A percentile compares a stretch with the other conserved stretches of the same genome.
Evolutionary conservation across 2,113 vertebrate genomes (phyloP).

Genomic region (Ornithorhynchus anatinus): DNA sequence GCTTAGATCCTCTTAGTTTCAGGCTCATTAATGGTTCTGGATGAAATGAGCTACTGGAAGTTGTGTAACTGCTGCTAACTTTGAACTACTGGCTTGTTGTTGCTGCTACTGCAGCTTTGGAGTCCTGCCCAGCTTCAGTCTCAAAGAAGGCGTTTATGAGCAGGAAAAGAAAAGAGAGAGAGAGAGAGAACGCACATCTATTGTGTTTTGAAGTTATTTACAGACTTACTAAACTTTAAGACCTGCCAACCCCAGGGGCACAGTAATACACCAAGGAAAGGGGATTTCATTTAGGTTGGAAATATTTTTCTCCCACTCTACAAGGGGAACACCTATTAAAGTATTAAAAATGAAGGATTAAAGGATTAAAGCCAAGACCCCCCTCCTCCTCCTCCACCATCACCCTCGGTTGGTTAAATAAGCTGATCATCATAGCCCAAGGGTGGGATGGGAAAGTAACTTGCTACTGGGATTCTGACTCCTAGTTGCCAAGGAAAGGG

Average conservation of each 20-base stretch:
- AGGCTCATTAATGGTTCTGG: constrained; percentile 63
- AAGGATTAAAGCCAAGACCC: background rate
- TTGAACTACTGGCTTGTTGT: constrained; percentile 71
- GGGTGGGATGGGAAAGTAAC: background rate
- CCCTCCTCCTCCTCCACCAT: background rate
- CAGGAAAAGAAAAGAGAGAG: constrained; percentile 42
- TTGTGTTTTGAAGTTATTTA: constrained; percentile 63
- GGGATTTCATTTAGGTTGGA: constrained; percentile 36
- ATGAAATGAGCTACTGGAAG: constrained; percentile 69
- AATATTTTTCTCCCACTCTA: constrained; percentile 11
- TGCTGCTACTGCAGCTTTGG: constrained; percentile 74
- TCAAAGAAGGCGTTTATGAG: constrained; percentile 67
- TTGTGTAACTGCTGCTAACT: constrained; percentile 78
- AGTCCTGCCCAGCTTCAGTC: constrained; percentile 73
- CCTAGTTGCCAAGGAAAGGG: too few relatives aligned
- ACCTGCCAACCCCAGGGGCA: constrained; percentile 45
- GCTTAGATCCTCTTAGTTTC: constrained; percentile 30
- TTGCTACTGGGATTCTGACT: background rate
- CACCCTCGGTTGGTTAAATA: background rate
- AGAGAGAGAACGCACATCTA: constrained; percentile 35
- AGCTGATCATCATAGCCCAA: background rate
- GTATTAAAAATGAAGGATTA: constrained; percentile 4
- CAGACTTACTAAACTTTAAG: constrained; percentile 59
- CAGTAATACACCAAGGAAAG: constrained; percentile 28
- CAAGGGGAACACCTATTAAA: constrained; percentile 24